These are phyloP conservation scores for Drosophila histrio DNA, from an alignment of 2,888 invertebrate genomes.

Conservation along the genomic window DNA sequence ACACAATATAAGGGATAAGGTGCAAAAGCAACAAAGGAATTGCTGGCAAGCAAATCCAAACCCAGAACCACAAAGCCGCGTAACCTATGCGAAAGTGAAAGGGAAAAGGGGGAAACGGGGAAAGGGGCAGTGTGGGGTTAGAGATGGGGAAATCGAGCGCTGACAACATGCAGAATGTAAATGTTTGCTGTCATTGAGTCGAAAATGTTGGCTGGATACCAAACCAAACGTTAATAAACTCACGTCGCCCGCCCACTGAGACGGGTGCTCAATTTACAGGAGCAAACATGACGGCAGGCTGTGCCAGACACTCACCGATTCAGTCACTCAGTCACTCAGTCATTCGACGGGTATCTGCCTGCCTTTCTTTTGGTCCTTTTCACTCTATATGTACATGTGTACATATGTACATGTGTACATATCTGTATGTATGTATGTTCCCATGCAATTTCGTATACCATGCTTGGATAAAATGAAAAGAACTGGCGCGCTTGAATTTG, in stretches of 20 bases:
- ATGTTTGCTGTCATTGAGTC: conserved; percentile 75
- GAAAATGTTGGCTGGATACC: conserved; percentile 68
- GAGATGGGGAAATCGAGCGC: conserved; percentile 23
- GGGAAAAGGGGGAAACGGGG: neutral
- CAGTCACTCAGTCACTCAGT: conserved; percentile 22
- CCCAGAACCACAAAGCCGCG: conserved; percentile 48
- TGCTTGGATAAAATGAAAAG: conserved; percentile 31
- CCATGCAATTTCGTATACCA: conserved; percentile 36
- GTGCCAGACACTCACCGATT: conserved; percentile 26
- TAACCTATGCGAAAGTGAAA: conserved; percentile 19
- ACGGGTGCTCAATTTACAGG: conserved; percentile 68
- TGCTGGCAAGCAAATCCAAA: conserved; percentile 30
- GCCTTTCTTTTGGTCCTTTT: conserved; percentile 17
- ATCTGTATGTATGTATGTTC: conserved; percentile 5
- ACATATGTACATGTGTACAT: neutral
- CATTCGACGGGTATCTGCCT: conserved; percentile 2
- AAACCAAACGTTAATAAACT: conserved; percentile 75
- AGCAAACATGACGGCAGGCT: conserved; percentile 57
- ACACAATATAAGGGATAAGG: conserved; percentile 9
- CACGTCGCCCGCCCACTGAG: conserved; percentile 14
- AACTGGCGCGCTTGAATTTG: conserved; percentile 61
- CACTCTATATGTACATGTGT: neutral
- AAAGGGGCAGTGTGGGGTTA: neutral
- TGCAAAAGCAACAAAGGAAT: conserved; percentile 32
- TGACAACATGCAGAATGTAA: conserved; percentile 71